phyloP scores from a whole-genome alignment of 2,113 vertebrate species.

The Heterotilapia buettikoferi region DNA sequence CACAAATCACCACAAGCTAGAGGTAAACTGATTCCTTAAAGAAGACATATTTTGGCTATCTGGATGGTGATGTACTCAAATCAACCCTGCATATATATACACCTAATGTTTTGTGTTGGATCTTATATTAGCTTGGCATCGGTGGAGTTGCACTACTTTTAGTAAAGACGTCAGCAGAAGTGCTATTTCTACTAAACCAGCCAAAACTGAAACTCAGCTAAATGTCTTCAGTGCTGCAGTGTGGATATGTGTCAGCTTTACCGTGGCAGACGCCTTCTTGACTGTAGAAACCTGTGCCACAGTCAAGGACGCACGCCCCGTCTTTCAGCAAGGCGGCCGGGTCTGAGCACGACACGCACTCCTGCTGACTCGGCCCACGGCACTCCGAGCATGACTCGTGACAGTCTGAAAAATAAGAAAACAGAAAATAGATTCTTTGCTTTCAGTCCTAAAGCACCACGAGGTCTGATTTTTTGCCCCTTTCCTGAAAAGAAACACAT shows the following conservation, averaged over 20 bases:
- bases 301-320: slow-evolving; percentile 76
- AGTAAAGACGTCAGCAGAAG: neutral
- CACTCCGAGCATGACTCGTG: slow-evolving; percentile 81
- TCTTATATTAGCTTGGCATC: neutral
- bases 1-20: accelerated
- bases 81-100: neutral
- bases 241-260: slow-evolving; percentile 26
- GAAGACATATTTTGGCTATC: neutral
- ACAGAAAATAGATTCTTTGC: neutral
- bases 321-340: slow-evolving; percentile 64
- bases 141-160: neutral
- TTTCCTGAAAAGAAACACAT: neutral
- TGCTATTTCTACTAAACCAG: neutral
- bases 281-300: slow-evolving; percentile 74
- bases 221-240: neutral
- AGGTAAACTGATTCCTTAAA: neutral
- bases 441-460: neutral
- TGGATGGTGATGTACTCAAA: neutral
- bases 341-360: slow-evolving; percentile 80
- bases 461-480: accelerated
- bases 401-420: slow-evolving; percentile 71
- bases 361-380: slow-evolving; percentile 68
- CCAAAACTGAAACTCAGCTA: neutral
- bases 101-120: neutral
- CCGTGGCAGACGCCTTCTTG: slow-evolving; percentile 76